A percentile compares a stretch with the other conserved stretches of the same genome.
phyloP scores from a whole-genome alignment of 2,888 invertebrate genomes.

The Ptilodon capucinus region DNA sequence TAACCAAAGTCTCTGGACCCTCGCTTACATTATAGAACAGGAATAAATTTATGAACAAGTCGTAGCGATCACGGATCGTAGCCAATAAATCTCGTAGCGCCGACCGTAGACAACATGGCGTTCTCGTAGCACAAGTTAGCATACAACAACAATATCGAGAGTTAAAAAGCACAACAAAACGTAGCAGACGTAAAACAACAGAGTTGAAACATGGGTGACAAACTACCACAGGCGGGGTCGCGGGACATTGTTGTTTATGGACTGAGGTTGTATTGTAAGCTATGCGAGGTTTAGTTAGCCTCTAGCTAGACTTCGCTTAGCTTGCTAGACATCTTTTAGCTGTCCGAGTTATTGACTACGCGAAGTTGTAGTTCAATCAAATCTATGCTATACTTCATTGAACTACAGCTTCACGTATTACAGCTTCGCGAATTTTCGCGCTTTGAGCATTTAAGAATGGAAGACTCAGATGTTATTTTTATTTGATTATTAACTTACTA shows the following conservation, averaged over 20 bases:
- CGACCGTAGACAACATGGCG: constrained; percentile 11
- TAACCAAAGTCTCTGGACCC: neutral
- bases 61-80: neutral
- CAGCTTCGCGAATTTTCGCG: too few species aligned
- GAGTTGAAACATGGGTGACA: constrained; percentile 51
- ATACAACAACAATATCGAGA: constrained; percentile 40
- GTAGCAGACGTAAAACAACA: constrained; percentile 49
- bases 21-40: neutral
- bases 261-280: constrained; percentile 10
- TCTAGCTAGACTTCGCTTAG: too few species aligned
- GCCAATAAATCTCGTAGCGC: neutral
- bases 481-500: too few species aligned
- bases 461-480: too few species aligned
- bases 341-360: too few species aligned
- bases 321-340: too few species aligned
- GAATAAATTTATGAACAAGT: neutral
- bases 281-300: neutral
- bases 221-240: constrained; percentile 43
- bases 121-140: constrained; percentile 20
- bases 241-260: constrained; percentile 47
- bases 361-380: too few species aligned
- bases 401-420: too few species aligned
- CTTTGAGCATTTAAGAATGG: too few species aligned
- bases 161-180: constrained; percentile 42
- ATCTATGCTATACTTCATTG: too few species aligned